Conservation (phyloP, 2,797 vertebrate species). For the Coendou prehensilis region DNA sequence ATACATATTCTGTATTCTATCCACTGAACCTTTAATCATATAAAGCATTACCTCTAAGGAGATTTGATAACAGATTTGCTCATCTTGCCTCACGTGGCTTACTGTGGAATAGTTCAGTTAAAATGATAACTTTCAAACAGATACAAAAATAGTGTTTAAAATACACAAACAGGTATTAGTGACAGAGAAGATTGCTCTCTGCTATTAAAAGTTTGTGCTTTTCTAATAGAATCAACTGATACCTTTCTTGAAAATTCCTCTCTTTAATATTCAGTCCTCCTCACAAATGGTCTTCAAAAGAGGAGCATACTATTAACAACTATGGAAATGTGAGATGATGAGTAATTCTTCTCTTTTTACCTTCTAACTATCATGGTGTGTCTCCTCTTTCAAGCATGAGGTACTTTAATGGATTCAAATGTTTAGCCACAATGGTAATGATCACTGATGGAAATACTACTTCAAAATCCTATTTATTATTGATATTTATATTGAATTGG, state of each 20-base stretch:
- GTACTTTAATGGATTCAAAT: neutral
- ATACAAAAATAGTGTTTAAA: neutral
- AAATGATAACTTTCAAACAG: slow-evolving; percentile 26
- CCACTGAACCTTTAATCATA: neutral
- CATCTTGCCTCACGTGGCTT: neutral
- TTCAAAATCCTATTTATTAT: neutral
- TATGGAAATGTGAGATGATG: neutral
- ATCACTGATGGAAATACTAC: slow-evolving; percentile 25
- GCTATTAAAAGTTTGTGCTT: slow-evolving; percentile 79
- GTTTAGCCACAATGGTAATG: neutral
- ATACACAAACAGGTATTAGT: neutral
- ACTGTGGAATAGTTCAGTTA: neutral
- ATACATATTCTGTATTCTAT: neutral
- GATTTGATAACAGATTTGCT: neutral
- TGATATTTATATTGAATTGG: neutral
- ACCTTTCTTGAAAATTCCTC: slow-evolving; percentile 19
- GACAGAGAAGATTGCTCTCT: slow-evolving; percentile 84
- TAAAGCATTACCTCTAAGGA: neutral
- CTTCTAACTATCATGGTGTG: neutral
- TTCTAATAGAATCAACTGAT: neutral
- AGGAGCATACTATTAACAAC: neutral
- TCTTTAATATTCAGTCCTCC: neutral
- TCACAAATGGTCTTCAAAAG: neutral
- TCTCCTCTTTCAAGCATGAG: neutral
- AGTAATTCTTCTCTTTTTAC: neutral